Percentiles rank a stretch among this genome's conserved stretches.
phyloP scores from a whole-genome alignment of 92 coral and sea anemone genomes.

The Porites divaricata region DNA sequence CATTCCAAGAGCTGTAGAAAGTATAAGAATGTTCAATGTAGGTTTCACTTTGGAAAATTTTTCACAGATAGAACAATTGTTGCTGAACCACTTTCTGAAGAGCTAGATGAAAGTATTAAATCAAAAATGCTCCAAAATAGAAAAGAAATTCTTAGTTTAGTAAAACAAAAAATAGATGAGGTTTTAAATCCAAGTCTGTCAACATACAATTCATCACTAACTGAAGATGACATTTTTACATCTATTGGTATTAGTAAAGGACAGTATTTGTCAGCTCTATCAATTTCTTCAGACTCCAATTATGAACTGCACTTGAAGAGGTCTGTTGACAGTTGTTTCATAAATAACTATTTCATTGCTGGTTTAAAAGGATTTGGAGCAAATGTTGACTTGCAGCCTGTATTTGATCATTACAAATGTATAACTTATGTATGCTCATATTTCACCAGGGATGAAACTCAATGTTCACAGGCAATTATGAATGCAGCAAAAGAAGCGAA shows the following conservation, averaged over 20 bases:
- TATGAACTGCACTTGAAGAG: not conserved
- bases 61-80: constrained; percentile 41
- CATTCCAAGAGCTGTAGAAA: constrained; percentile 47
- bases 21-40: constrained; percentile 25
- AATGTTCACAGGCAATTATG: constrained; percentile 45
- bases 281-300: constrained; percentile 7
- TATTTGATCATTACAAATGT: constrained; percentile 54
- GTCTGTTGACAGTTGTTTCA: not conserved
- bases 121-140: constrained; percentile 19
- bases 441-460: constrained; percentile 32
- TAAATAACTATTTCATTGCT: constrained; percentile 18
- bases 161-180: constrained; percentile 39
- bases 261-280: constrained; percentile 5
- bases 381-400: constrained; percentile 69
- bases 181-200: not conserved
- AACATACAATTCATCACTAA: not conserved
- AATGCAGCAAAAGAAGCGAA: constrained; percentile 69
- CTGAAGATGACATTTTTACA: constrained; percentile 1
- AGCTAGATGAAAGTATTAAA: constrained; percentile 13
- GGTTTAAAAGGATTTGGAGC: constrained; percentile 61
- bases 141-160: constrained; percentile 40
- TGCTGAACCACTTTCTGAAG: constrained; percentile 37
- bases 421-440: constrained; percentile 43
- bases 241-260: not conserved
- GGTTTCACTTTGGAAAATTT: constrained; percentile 53